Evolutionary conservation across 2,888 invertebrate species (phyloP).

Genomic region (Trichopoda pennipes): DNA sequence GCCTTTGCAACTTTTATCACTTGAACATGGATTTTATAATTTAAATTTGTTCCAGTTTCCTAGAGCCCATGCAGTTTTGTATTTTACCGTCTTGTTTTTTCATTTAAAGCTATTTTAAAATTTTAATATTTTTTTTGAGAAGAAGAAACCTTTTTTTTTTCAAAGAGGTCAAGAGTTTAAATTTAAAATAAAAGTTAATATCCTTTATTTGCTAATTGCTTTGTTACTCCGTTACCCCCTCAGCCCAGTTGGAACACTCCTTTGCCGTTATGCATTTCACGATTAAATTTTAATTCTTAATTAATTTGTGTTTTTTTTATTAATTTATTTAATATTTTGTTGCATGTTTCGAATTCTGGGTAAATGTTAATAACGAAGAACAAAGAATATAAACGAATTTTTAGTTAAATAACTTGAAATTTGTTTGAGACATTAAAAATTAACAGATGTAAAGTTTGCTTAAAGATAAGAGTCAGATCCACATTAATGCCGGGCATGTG

Average conservation of each 20-base stretch:
- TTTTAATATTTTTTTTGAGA: slow-evolving; percentile 30
- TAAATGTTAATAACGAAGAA: no score
- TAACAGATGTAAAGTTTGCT: no score
- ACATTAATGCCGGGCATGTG: no score
- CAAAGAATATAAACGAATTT: no score
- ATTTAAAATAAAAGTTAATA: slow-evolving; percentile 36
- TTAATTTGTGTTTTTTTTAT: slow-evolving; percentile 42
- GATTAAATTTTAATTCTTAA: slow-evolving; percentile 49
- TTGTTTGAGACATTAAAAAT: no score
- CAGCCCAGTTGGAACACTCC: not conserved
- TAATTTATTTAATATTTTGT: slow-evolving; percentile 44
- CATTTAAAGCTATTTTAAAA: slow-evolving; percentile 3
- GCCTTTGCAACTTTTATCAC: slow-evolving; percentile 30
- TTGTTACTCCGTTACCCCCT: not conserved
- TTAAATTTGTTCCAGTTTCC: slow-evolving; percentile 15
- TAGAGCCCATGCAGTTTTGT: slow-evolving; percentile 25
- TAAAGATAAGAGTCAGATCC: no score
- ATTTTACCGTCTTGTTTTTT: not conserved
- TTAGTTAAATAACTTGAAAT: no score
- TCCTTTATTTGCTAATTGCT: slow-evolving; percentile 32
- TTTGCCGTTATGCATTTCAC: not conserved
- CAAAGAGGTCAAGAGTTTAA: slow-evolving; percentile 63
- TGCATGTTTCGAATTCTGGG: not conserved
- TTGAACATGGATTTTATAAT: slow-evolving; percentile 7
- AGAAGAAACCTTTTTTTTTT: slow-evolving; percentile 36